phyloP scores from a whole-genome alignment of 2,797 vertebrate species.

The Macropus fuliginosus region DNA sequence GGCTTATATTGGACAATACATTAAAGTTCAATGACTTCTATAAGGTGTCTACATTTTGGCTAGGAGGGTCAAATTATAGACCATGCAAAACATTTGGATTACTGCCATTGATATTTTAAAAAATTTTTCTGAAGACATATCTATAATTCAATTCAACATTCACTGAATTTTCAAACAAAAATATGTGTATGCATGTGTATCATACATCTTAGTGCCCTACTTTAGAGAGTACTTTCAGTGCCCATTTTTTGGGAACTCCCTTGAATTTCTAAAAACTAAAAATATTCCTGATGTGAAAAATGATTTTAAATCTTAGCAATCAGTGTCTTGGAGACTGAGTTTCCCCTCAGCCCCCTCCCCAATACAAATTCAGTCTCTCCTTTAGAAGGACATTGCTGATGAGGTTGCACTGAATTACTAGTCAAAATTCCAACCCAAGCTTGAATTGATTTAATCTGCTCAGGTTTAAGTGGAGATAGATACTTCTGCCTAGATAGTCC shows the following conservation, averaged over 20 bases:
- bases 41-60: not conserved
- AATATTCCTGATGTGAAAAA: no score
- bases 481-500: no score
- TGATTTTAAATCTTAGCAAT: no score
- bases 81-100: not conserved
- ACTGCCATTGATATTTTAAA: constrained; percentile 20
- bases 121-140: constrained; percentile 41
- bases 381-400: no score
- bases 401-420: no score
- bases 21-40: constrained; percentile 57
- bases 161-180: not conserved
- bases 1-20: constrained; percentile 11
- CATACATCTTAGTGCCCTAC: not conserved
- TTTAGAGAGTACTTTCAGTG: not conserved
- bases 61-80: not conserved
- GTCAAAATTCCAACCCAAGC: no score
- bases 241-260: not conserved
- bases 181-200: not conserved
- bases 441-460: no score
- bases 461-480: no score
- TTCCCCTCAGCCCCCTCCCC: no score
- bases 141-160: constrained; percentile 51
- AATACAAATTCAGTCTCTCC: no score
- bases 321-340: no score
- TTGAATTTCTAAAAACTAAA: not conserved